phyloP scores from a whole-genome alignment of 2,888 invertebrate species.

The Anagyrus pseudococci region DNA sequence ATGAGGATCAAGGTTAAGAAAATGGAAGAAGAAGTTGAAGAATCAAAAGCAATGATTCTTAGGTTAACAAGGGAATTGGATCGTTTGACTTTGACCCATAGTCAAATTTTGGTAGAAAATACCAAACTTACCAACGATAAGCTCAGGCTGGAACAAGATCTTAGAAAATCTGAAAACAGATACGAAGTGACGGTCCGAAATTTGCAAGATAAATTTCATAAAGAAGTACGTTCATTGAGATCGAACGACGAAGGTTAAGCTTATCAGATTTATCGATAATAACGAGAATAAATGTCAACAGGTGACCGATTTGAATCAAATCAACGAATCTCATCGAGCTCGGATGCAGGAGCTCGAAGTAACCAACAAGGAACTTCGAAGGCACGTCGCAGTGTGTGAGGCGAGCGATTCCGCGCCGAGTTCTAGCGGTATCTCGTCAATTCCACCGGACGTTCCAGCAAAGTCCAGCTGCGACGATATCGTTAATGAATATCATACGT shows the following conservation, averaged over 20 bases:
- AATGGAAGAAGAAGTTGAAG: conserved; percentile 55
- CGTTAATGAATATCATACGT: conserved; percentile 54
- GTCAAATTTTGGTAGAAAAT: conserved; percentile 76
- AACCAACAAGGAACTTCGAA: conserved; percentile 58
- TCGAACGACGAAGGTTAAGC: too few relatives aligned
- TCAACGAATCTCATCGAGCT: conserved; percentile 62
- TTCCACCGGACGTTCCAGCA: conserved; percentile 49
- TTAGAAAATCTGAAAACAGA: conserved; percentile 63
- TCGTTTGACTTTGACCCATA: conserved; percentile 75
- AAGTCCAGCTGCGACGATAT: conserved; percentile 55
- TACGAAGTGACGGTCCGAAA: conserved; percentile 51
- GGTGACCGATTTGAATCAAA: conserved; percentile 63
- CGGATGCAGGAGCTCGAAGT: conserved; percentile 61
- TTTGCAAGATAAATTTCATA: conserved; percentile 56
- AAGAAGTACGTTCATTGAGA: too few relatives aligned
- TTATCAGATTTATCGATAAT: too few relatives aligned
- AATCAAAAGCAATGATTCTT: conserved; percentile 65
- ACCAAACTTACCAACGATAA: conserved; percentile 77
- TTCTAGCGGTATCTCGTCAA: conserved; percentile 59
- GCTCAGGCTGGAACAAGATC: conserved; percentile 70
- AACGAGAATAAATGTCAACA: too few relatives aligned
- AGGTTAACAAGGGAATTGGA: conserved; percentile 73
- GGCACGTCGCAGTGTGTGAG: conserved; percentile 56
- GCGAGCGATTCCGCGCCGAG: conserved; percentile 60
- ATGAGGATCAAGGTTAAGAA: conserved; percentile 46